Conservation (phyloP, 2,888 invertebrate genomes). For the Laspeyria flexula region DNA sequence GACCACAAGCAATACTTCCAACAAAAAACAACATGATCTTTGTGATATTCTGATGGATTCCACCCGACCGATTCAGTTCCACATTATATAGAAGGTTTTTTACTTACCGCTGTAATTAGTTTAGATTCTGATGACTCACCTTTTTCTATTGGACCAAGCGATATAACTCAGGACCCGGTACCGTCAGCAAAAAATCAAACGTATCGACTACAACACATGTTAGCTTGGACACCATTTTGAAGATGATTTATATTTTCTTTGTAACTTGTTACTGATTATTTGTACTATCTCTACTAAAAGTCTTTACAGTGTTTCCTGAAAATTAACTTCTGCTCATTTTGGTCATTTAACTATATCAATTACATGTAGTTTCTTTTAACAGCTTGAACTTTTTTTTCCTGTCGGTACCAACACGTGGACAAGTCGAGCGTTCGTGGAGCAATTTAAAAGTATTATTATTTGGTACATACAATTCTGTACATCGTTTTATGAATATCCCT, state of each 20-base stretch:
- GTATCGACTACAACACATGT: too few species aligned
- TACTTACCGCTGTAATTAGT: slow-evolving; percentile 77
- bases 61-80: slow-evolving; percentile 66
- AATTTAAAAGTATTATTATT: slow-evolving; percentile 47
- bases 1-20: slow-evolving; percentile 30
- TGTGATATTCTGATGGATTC: slow-evolving; percentile 70
- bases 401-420: slow-evolving; percentile 50
- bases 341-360: too few species aligned
- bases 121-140: slow-evolving; percentile 83
- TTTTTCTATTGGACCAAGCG: slow-evolving; percentile 75
- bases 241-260: slow-evolving; percentile 34
- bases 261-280: slow-evolving; percentile 35
- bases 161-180: slow-evolving; percentile 62
- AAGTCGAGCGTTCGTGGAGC: slow-evolving; percentile 31
- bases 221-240: too few species aligned
- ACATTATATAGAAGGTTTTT: slow-evolving; percentile 72
- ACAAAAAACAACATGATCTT: slow-evolving; percentile 51
- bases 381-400: slow-evolving; percentile 40
- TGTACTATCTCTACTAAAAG: slow-evolving; percentile 24
- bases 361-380: slow-evolving; percentile 3
- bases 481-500: slow-evolving; percentile 31
- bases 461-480: slow-evolving; percentile 33
- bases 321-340: slow-evolving; percentile 19
- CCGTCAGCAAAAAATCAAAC: slow-evolving; percentile 48
- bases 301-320: slow-evolving; percentile 24